These are phyloP conservation scores for Sardina pilchardus DNA, from an alignment of 2,113 vertebrate genomes.

Conservation along the genomic window DNA sequence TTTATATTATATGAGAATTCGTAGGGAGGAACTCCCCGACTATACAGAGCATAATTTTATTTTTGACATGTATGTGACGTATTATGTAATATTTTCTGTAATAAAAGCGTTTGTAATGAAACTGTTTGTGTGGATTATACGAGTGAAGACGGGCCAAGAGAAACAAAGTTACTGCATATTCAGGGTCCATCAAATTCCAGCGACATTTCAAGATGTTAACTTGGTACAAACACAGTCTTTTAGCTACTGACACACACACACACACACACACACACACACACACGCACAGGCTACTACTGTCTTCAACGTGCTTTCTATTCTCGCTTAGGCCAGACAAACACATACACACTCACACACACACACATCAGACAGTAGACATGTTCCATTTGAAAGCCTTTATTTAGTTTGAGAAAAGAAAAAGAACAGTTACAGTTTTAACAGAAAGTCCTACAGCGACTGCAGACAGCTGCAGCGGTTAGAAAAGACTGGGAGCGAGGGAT, in stretches of 20 bases:
- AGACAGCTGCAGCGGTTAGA: constrained; percentile 84
- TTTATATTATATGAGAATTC: neutral
- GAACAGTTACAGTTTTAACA: constrained; percentile 91
- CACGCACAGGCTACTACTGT: too few relatives aligned
- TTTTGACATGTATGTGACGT: constrained; percentile 37
- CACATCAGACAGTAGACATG: constrained; percentile 11
- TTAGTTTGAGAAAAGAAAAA: constrained; percentile 79
- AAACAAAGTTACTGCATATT: neutral
- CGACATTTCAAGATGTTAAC: too few relatives aligned
- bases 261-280: neutral
- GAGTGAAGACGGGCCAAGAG: neutral
- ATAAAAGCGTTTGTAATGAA: constrained; percentile 52
- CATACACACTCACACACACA: constrained; percentile 24
- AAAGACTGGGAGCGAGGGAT: constrained; percentile 73
- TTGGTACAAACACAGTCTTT: neutral
- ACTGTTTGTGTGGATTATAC: neutral
- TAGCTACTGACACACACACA: neutral
- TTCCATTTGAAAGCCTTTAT: constrained; percentile 83
- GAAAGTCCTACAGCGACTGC: constrained; percentile 77
- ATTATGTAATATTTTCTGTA: constrained; percentile 53
- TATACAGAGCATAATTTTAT: constrained; percentile 20
- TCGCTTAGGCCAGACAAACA: too few relatives aligned
- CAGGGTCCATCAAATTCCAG: too few relatives aligned
- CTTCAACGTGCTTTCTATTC: too few relatives aligned
- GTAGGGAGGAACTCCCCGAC: neutral